Conservation (phyloP, 2,888 invertebrate species). For the Agrotis exclamationis region DNA sequence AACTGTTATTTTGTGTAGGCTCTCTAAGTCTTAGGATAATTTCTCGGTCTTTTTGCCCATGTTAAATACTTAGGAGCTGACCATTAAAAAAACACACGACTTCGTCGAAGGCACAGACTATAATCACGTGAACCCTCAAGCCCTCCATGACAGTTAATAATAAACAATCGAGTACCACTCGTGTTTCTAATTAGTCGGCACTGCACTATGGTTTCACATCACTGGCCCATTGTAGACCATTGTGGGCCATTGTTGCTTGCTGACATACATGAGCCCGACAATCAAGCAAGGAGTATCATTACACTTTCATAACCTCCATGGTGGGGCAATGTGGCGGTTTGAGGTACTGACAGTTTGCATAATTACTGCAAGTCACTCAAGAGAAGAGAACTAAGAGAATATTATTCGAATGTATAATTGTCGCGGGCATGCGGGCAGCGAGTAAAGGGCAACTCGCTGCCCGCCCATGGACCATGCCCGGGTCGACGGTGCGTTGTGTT, state of each 20-base stretch:
- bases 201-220: conserved; percentile 54
- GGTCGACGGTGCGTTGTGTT: too few relatives aligned
- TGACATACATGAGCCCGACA: conserved; percentile 65
- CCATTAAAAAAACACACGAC: conserved; percentile 10
- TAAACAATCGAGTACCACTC: conserved; percentile 35
- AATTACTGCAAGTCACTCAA: not conserved
- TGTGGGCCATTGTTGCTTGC: conserved; percentile 51
- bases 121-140: not conserved
- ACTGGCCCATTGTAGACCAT: conserved; percentile 59
- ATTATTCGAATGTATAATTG: too few relatives aligned
- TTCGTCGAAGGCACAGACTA: not conserved
- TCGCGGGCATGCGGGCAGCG: too few relatives aligned
- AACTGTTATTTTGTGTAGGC: too few relatives aligned
- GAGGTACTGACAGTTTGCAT: conserved; percentile 1
- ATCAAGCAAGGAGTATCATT: conserved; percentile 59
- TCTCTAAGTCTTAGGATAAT: too few relatives aligned
- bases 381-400: not conserved
- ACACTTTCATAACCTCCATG: conserved; percentile 48
- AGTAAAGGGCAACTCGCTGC: too few relatives aligned
- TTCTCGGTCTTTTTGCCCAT: too few relatives aligned
- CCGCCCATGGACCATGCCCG: too few relatives aligned
- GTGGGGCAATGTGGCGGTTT: conserved; percentile 30
- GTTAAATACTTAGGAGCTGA: too few relatives aligned
- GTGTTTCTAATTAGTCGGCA: conserved; percentile 41
- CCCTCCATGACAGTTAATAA: conserved; percentile 9